These are phyloP conservation scores for Pygocentrus nattereri DNA, from an alignment of 2,797 vertebrate genomes.

Conservation along the genomic window DNA sequence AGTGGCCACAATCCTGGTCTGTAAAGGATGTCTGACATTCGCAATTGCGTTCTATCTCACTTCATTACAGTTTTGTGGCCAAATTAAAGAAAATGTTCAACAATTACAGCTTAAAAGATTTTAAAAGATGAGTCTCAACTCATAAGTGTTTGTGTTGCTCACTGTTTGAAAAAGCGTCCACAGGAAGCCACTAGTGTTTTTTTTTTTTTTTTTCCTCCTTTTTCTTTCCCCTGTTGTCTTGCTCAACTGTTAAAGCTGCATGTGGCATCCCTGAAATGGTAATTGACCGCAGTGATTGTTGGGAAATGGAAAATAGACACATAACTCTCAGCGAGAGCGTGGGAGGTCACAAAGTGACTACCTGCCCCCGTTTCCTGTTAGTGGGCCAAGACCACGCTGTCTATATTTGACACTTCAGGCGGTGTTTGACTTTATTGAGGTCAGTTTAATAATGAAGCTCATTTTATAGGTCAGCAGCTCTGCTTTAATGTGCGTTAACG, in stretches of 20 bases:
- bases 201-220: no score
- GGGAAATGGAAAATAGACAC: slow-evolving; percentile 36
- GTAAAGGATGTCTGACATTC: no score
- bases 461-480: background rate
- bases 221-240: background rate
- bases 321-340: background rate
- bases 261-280: slow-evolving; percentile 26
- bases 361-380: slow-evolving; percentile 44
- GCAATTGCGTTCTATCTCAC: no score
- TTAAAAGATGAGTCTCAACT: no score
- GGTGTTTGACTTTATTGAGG: slow-evolving; percentile 14
- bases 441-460: slow-evolving; percentile 5
- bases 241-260: background rate
- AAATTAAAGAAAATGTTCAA: no score
- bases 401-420: slow-evolving; percentile 2
- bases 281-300: slow-evolving; percentile 23
- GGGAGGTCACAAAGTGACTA: slow-evolving; percentile 18
- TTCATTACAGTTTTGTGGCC: no score
- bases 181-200: background rate
- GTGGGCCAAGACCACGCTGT: background rate
- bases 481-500: background rate
- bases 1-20: no score
- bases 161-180: background rate
- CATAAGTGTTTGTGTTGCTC: background rate
- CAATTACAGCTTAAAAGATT: no score